Conservation (phyloP, 1,140 invertebrate species). For the Zaprionus kolodkinae region DNA sequence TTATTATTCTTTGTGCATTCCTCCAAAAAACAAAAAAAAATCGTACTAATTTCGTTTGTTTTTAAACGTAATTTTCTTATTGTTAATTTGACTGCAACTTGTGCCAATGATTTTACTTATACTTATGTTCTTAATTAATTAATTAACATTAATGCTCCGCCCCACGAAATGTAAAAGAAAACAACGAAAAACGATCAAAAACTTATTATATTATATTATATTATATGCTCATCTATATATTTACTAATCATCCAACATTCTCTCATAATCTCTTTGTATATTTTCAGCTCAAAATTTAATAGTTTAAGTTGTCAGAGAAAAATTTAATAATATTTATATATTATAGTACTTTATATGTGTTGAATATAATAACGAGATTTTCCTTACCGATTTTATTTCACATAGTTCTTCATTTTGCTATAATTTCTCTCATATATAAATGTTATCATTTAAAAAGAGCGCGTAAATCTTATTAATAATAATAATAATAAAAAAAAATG, state of each 20-base stretch:
- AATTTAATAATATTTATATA: background rate
- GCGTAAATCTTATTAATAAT: slow-evolving; percentile 55
- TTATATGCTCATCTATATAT: slow-evolving; percentile 34
- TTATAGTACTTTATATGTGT: slow-evolving; percentile 1
- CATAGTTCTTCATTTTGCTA: slow-evolving; percentile 38
- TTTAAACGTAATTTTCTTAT: slow-evolving; percentile 47
- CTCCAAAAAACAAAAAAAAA: slow-evolving; percentile 30
- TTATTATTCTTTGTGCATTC: slow-evolving; percentile 18
- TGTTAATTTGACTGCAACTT: slow-evolving; percentile 83
- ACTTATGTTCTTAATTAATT: slow-evolving; percentile 66
- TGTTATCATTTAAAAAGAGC: slow-evolving; percentile 46
- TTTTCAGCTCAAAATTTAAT: slow-evolving; percentile 83
- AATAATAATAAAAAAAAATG: slow-evolving; percentile 53
- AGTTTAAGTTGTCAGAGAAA: slow-evolving; percentile 60
- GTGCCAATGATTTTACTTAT: slow-evolving; percentile 82
- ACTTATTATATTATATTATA: slow-evolving; percentile 19
- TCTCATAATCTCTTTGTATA: slow-evolving; percentile 72
- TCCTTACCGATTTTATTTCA: slow-evolving; percentile 49
- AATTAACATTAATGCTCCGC: slow-evolving; percentile 28
- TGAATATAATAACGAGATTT: slow-evolving; percentile 30
- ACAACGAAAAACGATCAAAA: slow-evolving; percentile 38
- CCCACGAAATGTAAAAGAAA: slow-evolving; percentile 18
- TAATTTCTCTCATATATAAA: slow-evolving; percentile 38
- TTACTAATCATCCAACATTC: slow-evolving; percentile 67
- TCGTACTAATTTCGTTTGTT: slow-evolving; percentile 38